Evolutionary conservation across 2,113 vertebrate species (phyloP), one percentile per base, ranked within the genome.

Genomic region (Tupaia tana): DNA sequence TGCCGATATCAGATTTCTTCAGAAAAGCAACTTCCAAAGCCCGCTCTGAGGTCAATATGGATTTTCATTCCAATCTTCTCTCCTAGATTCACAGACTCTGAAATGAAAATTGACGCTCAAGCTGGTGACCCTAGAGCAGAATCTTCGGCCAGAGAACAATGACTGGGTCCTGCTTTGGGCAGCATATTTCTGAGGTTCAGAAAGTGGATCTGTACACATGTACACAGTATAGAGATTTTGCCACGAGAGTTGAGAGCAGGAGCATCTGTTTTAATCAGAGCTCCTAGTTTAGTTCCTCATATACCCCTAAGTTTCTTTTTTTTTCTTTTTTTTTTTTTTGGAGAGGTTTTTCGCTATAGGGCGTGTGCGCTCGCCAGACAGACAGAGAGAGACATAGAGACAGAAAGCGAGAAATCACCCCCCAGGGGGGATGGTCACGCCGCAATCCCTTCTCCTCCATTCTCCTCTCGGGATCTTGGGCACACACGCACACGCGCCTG

Each of bases 81-180:
- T 85, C 9, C 63, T 78, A 61, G 70, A 93, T 89, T 63, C 82
- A 81, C 58, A 52, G 86, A 43, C 64, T 91, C 70, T 63, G 78
- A 82, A 93, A 94, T 91, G 91, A 95, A 92, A 89, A 96, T 4
- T 31, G n/a, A 91, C 5, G 0, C 22, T 97, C 91, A 73, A n/a
- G 22, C 34, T 69, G 71, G 67, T 85, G 67, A 91, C 69, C n/a
- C 87, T 31, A 22, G 80, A 69, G 88, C 22, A 86, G 73, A 16
- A 75, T 61, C 20, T 9, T 74, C 8, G 63, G 24, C 71, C 14
- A 24, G 90, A 70, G 85, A 94, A 81, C 71, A 67, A 34, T 15
- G 90, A n/a, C 19, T 2, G 31, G 92, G n/a, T 75, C 43, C 54
- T 90, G 43, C 56, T 56, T 25, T 25, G 24, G 16, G 22, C 22